phyloP scores from a whole-genome alignment of 2,888 invertebrate genomes.

The Artemia sinica region DNA sequence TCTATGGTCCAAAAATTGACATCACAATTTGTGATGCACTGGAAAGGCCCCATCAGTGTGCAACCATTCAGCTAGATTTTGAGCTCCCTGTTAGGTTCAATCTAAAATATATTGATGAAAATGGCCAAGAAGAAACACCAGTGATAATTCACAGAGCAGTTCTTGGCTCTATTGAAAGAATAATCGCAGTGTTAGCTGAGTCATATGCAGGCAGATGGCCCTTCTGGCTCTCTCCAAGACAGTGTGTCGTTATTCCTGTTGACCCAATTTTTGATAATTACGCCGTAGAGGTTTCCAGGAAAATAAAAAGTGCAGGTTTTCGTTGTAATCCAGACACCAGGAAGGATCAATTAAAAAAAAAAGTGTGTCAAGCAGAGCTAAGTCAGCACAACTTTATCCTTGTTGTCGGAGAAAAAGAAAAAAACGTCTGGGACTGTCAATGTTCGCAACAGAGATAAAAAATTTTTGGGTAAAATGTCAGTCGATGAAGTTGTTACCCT shows the following conservation, averaged over 20 bases:
- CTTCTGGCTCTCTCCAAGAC: constrained; percentile 93
- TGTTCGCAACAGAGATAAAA: background rate
- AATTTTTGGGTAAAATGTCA: too few species aligned
- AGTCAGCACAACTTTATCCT: constrained; percentile 97
- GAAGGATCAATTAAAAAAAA: constrained; percentile 92
- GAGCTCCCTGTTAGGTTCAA: constrained; percentile 85
- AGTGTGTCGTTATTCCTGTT: constrained; percentile 80
- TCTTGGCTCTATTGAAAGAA: constrained; percentile 89
- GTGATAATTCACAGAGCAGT: constrained; percentile 97
- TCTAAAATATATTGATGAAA: constrained; percentile 52
- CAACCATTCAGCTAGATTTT: constrained; percentile 95
- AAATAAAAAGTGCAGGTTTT: constrained; percentile 63
- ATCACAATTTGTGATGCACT: constrained; percentile 89
- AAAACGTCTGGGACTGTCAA: background rate
- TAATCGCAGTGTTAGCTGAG: constrained; percentile 94
- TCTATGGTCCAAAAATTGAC: constrained; percentile 98
- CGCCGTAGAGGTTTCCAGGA: constrained; percentile 54
- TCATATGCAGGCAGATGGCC: constrained; percentile 99
- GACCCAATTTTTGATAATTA: constrained; percentile 74
- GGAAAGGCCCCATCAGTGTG: constrained; percentile 76
- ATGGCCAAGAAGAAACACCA: constrained; percentile 72
- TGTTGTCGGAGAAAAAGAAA: constrained; percentile 53
- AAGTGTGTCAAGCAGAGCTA: constrained; percentile 89
- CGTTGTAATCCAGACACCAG: constrained; percentile 82
- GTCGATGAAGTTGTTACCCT: too few species aligned